Evolutionary conservation across 2,797 vertebrate species (phyloP).

Genomic region (Fistularia tabacaria): DNA sequence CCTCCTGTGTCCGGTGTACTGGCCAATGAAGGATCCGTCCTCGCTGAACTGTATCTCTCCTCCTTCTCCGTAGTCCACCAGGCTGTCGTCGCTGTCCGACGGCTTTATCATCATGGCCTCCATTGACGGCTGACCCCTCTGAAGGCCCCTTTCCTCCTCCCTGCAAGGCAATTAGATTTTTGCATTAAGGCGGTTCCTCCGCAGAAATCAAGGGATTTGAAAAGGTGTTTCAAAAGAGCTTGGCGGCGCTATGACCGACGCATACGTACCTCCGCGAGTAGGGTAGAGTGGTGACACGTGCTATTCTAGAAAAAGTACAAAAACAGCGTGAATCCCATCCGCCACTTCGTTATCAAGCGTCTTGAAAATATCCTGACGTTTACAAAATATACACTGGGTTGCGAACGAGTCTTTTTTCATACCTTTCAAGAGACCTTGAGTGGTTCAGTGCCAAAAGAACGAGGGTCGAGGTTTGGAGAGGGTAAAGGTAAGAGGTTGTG

Average conservation of each 20-base stretch:
- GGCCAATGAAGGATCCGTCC: constrained; percentile 97
- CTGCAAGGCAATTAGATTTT: constrained; percentile 55
- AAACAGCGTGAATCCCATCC: background rate
- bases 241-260: constrained; percentile 3
- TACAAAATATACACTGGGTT: no score
- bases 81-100: constrained; percentile 91
- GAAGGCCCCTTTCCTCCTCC: constrained; percentile 91
- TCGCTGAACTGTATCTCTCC: constrained; percentile 94
- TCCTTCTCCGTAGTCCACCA: constrained; percentile 95
- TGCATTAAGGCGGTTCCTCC: background rate
- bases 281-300: constrained; percentile 72
- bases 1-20: constrained; percentile 88
- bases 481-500: constrained; percentile 28
- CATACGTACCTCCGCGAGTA: constrained; percentile 73
- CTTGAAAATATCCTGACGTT: no score
- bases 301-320: constrained; percentile 70
- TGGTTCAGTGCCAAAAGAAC: constrained; percentile 67
- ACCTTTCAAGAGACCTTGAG: constrained; percentile 86
- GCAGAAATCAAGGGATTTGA: background rate
- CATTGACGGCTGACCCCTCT: constrained; percentile 85
- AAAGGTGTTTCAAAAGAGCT: background rate
- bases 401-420: constrained; percentile 47
- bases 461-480: constrained; percentile 31
- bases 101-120: constrained; percentile 85
- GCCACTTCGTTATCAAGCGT: no score